These are phyloP conservation scores for Bufo bufo DNA, from an alignment of 2,113 vertebrate species.

Conservation along the genomic window DNA sequence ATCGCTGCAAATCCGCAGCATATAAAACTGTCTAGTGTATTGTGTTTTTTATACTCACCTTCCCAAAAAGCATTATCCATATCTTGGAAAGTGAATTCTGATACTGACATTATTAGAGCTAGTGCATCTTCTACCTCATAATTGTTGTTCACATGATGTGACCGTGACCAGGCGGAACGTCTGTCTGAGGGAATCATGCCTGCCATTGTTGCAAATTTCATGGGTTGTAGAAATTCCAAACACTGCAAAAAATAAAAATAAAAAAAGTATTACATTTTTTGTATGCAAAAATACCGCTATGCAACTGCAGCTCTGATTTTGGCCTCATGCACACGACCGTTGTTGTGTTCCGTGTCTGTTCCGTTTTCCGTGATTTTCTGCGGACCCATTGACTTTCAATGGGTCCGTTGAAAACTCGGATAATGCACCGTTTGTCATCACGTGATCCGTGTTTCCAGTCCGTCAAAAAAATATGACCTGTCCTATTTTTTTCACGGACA, in stretches of 20 bases:
- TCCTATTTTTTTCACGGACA: too few species aligned
- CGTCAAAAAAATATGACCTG: too few species aligned
- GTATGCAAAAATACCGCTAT: not conserved
- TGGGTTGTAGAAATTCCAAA: constrained; percentile 35
- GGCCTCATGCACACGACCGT: too few species aligned
- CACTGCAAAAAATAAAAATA: not conserved
- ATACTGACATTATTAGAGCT: constrained; percentile 50
- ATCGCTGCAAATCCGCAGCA: too few species aligned
- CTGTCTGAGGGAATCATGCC: constrained; percentile 74
- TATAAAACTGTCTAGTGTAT: too few species aligned
- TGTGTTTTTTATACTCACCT: constrained; percentile 65
- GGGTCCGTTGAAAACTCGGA: too few species aligned
- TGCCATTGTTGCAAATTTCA: constrained; percentile 64
- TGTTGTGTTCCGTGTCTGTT: too few species aligned
- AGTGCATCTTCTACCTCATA: constrained; percentile 63
- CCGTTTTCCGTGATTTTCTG: too few species aligned
- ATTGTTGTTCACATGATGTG: constrained; percentile 72
- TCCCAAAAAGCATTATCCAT: constrained; percentile 77
- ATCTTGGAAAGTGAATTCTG: constrained; percentile 58
- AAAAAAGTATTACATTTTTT: not conserved
- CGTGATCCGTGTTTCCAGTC: too few species aligned
- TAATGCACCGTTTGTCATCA: too few species aligned
- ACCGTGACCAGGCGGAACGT: constrained; percentile 77
- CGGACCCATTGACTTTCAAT: too few species aligned
- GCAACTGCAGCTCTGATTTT: too few species aligned